Conservation (phyloP, 53 echinoderm and acorn worm species). For the Stichopus horrens region DNA sequence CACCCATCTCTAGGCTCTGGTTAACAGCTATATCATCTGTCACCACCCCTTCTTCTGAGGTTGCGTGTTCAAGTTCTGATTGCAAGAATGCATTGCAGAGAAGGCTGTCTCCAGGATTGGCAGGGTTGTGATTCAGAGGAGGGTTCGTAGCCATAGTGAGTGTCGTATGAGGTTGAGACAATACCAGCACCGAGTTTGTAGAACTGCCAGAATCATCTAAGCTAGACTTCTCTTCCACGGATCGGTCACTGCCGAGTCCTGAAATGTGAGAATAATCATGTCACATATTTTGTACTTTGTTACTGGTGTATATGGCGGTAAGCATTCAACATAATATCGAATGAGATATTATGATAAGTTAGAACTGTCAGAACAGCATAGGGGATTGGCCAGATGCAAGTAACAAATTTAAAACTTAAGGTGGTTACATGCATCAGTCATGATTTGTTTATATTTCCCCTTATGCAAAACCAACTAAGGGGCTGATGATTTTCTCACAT, state of each 20-base stretch:
- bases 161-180: slow-evolving; percentile 70
- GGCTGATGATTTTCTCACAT: too few relatives aligned
- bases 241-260: slow-evolving; percentile 65
- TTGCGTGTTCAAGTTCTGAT: slow-evolving; percentile 71
- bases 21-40: slow-evolving; percentile 43
- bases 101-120: slow-evolving; percentile 60
- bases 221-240: slow-evolving; percentile 49
- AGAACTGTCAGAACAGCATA: too few relatives aligned
- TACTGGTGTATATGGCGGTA: too few relatives aligned
- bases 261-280: slow-evolving; percentile 36
- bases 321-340: too few relatives aligned
- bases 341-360: too few relatives aligned
- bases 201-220: slow-evolving; percentile 57
- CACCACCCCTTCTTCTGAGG: slow-evolving; percentile 60
- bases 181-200: slow-evolving; percentile 63
- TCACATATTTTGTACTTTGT: too few relatives aligned
- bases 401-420: too few relatives aligned
- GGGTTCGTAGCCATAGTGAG: slow-evolving; percentile 68
- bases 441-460: too few relatives aligned
- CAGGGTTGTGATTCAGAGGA: slow-evolving; percentile 51
- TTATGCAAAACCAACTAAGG: too few relatives aligned
- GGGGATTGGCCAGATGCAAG: too few relatives aligned
- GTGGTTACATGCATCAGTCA: too few relatives aligned
- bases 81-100: slow-evolving; percentile 75
- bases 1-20: slow-evolving; percentile 10